phyloP scores from a whole-genome alignment of 2,113 vertebrate genomes.

The Ceyx margarethae region DNA sequence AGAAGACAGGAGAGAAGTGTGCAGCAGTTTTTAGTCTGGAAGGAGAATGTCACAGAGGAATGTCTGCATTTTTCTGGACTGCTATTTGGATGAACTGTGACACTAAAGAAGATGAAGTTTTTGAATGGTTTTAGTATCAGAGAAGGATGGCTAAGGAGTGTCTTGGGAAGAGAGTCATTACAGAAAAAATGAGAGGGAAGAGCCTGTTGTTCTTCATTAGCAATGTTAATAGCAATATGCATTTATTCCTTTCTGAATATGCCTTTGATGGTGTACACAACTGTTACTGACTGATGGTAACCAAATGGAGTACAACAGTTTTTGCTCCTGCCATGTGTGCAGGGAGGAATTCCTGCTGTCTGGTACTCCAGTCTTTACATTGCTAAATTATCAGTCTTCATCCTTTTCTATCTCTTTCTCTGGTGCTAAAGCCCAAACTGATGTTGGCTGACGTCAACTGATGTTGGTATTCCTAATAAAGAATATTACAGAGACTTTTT shows the following conservation, averaged over 20 bases:
- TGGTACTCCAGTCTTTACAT: background rate
- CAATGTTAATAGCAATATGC: background rate
- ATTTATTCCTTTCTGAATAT: background rate
- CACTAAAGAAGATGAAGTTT: background rate
- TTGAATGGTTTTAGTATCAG: background rate
- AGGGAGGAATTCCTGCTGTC: background rate
- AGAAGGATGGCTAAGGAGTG: background rate
- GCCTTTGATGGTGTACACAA: background rate
- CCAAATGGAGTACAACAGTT: background rate
- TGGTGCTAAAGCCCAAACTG: too few species aligned
- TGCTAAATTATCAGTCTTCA: background rate
- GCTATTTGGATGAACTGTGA: background rate
- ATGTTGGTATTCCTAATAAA: background rate
- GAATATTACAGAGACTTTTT: background rate
- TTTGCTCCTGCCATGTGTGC: background rate
- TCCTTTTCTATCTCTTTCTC: background rate
- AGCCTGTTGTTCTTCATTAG: background rate
- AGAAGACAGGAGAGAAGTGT: background rate
- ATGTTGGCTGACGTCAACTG: background rate
- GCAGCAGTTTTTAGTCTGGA: background rate
- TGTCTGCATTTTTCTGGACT: background rate
- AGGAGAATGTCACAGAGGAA: background rate
- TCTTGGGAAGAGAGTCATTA: background rate
- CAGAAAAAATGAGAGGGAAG: background rate
- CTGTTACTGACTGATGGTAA: background rate